phyloP scores from a whole-genome alignment of 2,113 vertebrate species.

The Megatriorchis doriae region DNA sequence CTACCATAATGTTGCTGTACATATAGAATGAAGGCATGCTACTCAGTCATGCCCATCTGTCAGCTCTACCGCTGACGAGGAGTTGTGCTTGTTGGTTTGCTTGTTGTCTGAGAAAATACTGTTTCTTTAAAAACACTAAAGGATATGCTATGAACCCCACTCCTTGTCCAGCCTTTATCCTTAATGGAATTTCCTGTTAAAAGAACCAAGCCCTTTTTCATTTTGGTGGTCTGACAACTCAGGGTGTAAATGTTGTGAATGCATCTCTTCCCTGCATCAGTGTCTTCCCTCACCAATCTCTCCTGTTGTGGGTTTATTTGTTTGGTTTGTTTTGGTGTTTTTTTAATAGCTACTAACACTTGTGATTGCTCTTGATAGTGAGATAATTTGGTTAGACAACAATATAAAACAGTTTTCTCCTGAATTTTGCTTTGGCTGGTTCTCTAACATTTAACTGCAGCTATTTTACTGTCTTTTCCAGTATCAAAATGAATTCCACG shows the following conservation, averaged over 20 bases:
- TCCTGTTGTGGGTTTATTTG: not conserved
- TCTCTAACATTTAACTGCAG: not conserved
- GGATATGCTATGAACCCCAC: not conserved
- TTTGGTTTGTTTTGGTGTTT: not conserved
- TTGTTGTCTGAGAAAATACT: not conserved
- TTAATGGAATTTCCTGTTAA: not conserved
- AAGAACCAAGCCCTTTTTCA: not conserved
- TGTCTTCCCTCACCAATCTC: not conserved
- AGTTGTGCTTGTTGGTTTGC: not conserved
- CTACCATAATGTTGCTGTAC: not conserved
- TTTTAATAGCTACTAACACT: not conserved
- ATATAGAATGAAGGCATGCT: not conserved
- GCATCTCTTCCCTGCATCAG: not conserved
- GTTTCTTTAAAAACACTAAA: not conserved
- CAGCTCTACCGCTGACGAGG: not conserved
- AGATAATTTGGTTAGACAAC: not conserved
- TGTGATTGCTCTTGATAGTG: not conserved
- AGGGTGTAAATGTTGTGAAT: not conserved
- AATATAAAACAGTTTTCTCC: not conserved
- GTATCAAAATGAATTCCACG: not conserved
- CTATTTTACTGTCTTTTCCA: not conserved
- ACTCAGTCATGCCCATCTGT: not conserved
- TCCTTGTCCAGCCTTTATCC: not conserved
- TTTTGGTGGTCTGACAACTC: not conserved
- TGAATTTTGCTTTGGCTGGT: not conserved